Percentiles rank a stretch among this genome's conserved stretches.
phyloP scores from a whole-genome alignment of 1,140 invertebrate species.

The Caligus rogercresseyi region DNA sequence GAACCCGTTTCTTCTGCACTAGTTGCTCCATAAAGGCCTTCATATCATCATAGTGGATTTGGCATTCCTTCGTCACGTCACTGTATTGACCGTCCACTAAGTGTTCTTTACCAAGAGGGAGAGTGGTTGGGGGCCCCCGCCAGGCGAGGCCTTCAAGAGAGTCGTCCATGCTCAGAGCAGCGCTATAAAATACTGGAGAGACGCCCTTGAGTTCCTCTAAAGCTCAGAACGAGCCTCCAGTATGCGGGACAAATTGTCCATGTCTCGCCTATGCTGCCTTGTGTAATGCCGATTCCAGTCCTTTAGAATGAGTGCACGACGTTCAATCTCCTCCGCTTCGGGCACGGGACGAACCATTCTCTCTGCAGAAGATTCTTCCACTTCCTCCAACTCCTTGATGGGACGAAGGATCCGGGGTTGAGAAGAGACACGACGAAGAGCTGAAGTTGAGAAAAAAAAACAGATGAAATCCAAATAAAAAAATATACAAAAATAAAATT shows the following conservation, averaged over 20 bases:
- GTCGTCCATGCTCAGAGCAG: neutral
- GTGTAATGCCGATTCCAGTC: neutral
- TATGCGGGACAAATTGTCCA: neutral
- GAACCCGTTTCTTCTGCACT: neutral
- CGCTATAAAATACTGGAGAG: neutral
- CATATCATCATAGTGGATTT: neutral
- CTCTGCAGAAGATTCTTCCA: neutral
- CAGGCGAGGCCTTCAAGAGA: neutral
- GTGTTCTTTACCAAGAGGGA: neutral
- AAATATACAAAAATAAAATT: neutral
- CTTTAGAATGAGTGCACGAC: neutral
- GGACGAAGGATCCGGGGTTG: neutral
- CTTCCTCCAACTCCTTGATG: neutral
- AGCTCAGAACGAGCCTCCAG: neutral
- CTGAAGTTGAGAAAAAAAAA: no score
- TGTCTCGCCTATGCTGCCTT: neutral
- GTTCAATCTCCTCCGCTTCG: neutral
- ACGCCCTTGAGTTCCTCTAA: neutral
- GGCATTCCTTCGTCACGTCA: neutral
- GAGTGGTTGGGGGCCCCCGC: neutral
- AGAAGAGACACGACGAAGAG: neutral
- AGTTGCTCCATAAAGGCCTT: neutral
- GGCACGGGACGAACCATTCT: neutral
- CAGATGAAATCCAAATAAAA: no score
- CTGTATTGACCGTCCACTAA: neutral